Base-by-base conservation (phyloP, 2,113 vertebrate species). In the Rynchops niger region DNA sequence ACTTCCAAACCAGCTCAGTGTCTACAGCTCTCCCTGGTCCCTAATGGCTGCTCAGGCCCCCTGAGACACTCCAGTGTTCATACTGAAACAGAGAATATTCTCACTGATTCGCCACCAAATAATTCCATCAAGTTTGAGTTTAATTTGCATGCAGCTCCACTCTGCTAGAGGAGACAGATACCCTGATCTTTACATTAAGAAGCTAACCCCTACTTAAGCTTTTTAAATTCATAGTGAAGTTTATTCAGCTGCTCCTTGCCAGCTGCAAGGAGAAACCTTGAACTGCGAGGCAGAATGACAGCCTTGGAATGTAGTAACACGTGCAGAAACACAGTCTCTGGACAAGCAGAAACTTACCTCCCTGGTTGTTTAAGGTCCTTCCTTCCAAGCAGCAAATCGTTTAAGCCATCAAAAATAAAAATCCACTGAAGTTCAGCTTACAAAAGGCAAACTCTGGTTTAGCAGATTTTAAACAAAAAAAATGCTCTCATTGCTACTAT, bases 281-380 rank as follows among this genome's bases (percentile, higher is more conserved):
- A 92, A 79, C 66, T 50, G 15, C 0, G 1, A 85, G 73, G 63
- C 74, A 93, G 61, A 70, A 63, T 40, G 88, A 94, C 61, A 88
- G 79, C 49, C 56, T n/a, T 83, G 84, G 91, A 92, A 94, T 23
- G 56, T 52, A 85, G 62, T 53, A 92, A 77, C 82, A 78, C 0
- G 5, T 62, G 82, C 55, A 74, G 74, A 88, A 93, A 95, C 59
- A 61, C 8, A 72, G 58, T 32, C 36, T 65, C 66, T 62, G 86
- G 63, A 82, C 22, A 55, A 93, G 79, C 61, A 95, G 63, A 49
- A 95, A 84, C 79, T 72, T 74, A 97, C 91, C 95, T 90, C 91
- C 84, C 72, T 53, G 62, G 30, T 14, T 70, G 74, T 73, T 95
- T 65, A 76, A 30, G 63, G 62, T 78, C 67, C 74, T 65, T 83